Conservation (phyloP, 1,140 invertebrate genomes). For the Neocloeon triangulifer region DNA sequence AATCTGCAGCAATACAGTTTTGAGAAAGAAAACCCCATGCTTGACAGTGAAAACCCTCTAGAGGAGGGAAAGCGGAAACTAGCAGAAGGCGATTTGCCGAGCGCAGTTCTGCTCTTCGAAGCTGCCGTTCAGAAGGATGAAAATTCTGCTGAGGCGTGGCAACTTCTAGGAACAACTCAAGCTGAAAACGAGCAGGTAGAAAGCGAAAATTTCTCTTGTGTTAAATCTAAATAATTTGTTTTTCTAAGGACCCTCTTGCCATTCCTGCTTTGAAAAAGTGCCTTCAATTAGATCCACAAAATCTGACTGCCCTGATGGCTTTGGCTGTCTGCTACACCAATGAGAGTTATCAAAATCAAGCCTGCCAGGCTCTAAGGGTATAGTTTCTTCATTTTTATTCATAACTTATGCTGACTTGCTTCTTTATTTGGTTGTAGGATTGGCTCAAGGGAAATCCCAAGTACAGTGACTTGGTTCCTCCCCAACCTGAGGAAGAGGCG, state of each 20-base stretch:
- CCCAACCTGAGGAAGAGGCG: not conserved
- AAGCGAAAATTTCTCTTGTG: too few relatives aligned
- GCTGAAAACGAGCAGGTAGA: slow-evolving; percentile 72
- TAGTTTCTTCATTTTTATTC: too few relatives aligned
- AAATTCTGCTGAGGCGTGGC: slow-evolving; percentile 59
- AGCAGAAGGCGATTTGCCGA: slow-evolving; percentile 70
- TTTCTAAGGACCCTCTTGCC: slow-evolving; percentile 56
- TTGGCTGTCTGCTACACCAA: slow-evolving; percentile 90
- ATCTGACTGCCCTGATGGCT: slow-evolving; percentile 66
- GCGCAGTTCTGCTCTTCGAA: slow-evolving; percentile 92
- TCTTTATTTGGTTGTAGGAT: slow-evolving; percentile 17
- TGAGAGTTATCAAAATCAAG: slow-evolving; percentile 38
- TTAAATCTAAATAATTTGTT: too few relatives aligned
- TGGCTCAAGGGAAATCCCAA: slow-evolving; percentile 74
- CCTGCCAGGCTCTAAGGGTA: slow-evolving; percentile 24
- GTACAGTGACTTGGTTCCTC: slow-evolving; percentile 46
- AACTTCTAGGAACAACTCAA: slow-evolving; percentile 64
- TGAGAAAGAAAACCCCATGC: slow-evolving; percentile 67
- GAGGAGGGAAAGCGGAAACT: slow-evolving; percentile 66
- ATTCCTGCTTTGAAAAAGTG: slow-evolving; percentile 77
- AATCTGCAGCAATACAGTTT: slow-evolving; percentile 61
- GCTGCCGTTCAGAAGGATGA: slow-evolving; percentile 74
- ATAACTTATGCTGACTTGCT: slow-evolving; percentile 30
- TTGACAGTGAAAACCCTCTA: slow-evolving; percentile 55
- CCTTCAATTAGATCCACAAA: slow-evolving; percentile 55